These are phyloP conservation scores for Neopelma chrysocephalum DNA, from an alignment of 2,797 vertebrate genomes.

Conservation along the genomic window DNA sequence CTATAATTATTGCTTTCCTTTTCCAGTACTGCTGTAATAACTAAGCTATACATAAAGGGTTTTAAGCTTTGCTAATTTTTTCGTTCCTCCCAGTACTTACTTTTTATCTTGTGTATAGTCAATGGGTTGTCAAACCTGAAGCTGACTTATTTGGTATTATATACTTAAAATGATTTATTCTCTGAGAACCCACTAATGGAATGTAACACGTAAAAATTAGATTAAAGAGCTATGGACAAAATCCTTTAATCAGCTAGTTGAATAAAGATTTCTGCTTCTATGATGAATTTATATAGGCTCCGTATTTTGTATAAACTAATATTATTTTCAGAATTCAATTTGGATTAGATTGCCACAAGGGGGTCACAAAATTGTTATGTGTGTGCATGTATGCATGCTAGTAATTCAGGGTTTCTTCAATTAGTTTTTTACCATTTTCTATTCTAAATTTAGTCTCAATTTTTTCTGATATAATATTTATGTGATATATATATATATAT, in stretches of 20 bases:
- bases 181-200: constrained; percentile 5
- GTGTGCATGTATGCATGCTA: not conserved
- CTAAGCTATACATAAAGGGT: not conserved
- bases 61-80: constrained; percentile 25
- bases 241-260: not conserved
- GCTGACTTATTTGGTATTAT: constrained; percentile 1
- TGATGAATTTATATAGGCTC: not conserved
- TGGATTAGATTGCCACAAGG: not conserved
- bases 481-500: not conserved
- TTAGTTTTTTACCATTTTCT: not conserved
- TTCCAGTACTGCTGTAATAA: not conserved
- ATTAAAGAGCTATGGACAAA: constrained; percentile 12
- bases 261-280: not conserved
- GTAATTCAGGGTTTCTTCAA: not conserved
- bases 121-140: not conserved
- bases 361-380: not conserved
- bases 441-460: not conserved
- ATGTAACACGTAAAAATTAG: constrained; percentile 6
- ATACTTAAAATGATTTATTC: not conserved
- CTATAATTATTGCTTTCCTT: constrained; percentile 33
- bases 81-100: not conserved
- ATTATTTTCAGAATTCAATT: not conserved
- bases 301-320: not conserved
- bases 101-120: constrained; percentile 10
- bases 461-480: not conserved